phyloP scores from a whole-genome alignment of 2,113 vertebrate genomes.

The Melanocharis versteri region DNA sequence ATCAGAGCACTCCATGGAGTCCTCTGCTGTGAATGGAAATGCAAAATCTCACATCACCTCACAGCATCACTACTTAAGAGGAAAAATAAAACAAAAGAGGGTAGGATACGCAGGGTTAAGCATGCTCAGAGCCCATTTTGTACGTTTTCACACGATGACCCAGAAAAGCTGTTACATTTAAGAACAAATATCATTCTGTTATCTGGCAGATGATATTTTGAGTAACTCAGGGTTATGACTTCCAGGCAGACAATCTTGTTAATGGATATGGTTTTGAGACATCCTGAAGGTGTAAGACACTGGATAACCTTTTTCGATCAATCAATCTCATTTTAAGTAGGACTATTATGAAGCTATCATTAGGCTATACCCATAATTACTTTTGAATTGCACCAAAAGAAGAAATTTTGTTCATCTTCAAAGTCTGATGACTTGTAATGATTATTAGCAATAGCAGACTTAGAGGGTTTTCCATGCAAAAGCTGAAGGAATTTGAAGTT shows the following conservation, averaged over 20 bases:
- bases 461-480: background rate
- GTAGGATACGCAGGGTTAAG: background rate
- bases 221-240: background rate
- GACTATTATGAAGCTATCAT: background rate
- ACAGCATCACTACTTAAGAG: background rate
- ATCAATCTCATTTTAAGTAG: background rate
- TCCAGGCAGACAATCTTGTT: background rate
- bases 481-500: background rate
- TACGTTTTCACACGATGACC: fast-evolving
- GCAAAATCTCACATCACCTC: background rate
- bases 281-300: background rate
- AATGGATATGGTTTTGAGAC: background rate
- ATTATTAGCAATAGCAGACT: background rate
- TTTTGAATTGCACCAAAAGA: background rate
- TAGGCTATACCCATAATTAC: background rate
- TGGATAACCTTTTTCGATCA: background rate
- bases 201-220: background rate
- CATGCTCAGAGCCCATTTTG: background rate
- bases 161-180: background rate
- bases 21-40: background rate
- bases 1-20: background rate
- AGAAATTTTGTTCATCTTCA: background rate
- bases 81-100: background rate
- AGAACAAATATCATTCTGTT: background rate
- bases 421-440: background rate